Evolutionary conservation across 2,888 invertebrate genomes (phyloP), one percentile per base, ranked within the genome.

Genomic region (Thumatha senex): DNA sequence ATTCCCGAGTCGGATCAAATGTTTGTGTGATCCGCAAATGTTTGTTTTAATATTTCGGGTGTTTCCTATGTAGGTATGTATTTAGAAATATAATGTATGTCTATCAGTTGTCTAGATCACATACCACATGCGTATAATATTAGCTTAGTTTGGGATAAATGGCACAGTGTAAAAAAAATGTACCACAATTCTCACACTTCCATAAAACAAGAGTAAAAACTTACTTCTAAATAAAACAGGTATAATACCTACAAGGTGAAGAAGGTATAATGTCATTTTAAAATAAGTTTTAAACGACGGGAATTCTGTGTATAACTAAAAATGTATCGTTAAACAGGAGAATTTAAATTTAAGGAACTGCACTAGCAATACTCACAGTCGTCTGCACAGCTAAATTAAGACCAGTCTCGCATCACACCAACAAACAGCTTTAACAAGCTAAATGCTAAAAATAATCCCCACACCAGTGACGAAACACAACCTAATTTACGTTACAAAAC

Each of bases 361-460:
- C 89, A 76, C 80, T 65, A 77, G 68, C 70, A 78, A 84, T 87
- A 89, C 88, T 86, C 83, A 88, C 86, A 84, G 83, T 78, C 74
- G 76, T 80, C 78, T 78, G 77, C 82, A 82, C 78, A 69, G 85
- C 89, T 90, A 90, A 88, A 85, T 89, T 86, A 89, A 90, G 90
- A 89, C 71, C 85, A 72, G 77, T 73, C 88, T 78, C 86, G 76
- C 85, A 84, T 77, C 81, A 78, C 83, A 83, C 82, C 76, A 79
- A 83, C 81, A 83, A 35, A 80, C 84, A 84, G 79, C 85, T 85
- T 84, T 84, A 86, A 87, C 89, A 88, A 86, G 88, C 88, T 86
- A 84, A 84, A 85, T 76, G 76, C 89, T 90, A 90, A 87, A 89
- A 89, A 89, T 89, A 89, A 81, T 76, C 71, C 73, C 73, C 73